Conservation (phyloP, 2,888 invertebrate species). For the Calameuta idolon region DNA sequence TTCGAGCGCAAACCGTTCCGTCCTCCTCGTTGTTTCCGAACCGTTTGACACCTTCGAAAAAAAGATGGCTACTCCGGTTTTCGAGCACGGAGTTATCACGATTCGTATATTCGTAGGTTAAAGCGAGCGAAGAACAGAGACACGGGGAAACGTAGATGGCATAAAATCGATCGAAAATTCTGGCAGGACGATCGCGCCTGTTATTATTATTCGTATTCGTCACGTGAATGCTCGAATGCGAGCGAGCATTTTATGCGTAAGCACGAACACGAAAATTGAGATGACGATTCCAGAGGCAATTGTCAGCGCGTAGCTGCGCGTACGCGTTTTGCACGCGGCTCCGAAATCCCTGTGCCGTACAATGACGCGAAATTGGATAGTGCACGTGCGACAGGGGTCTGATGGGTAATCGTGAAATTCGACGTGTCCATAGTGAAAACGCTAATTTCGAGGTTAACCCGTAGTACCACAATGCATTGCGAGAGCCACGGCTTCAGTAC, state of each 20-base stretch:
- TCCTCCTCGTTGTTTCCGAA: background rate
- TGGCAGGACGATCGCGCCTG: background rate
- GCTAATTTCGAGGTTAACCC: background rate
- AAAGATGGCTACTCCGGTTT: background rate
- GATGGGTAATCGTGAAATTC: background rate
- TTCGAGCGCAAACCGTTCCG: background rate
- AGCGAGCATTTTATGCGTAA: background rate
- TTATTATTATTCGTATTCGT: background rate
- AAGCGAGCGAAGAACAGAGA: background rate
- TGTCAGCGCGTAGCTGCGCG: background rate
- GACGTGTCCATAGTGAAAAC: background rate
- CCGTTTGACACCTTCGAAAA: constrained; percentile 7
- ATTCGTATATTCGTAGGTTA: background rate
- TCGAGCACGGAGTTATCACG: background rate
- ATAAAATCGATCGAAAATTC: background rate
- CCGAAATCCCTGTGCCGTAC: background rate
- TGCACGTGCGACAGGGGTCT: background rate
- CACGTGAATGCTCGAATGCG: background rate
- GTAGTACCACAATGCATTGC: background rate
- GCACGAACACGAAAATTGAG: background rate
- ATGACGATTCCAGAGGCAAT: background rate
- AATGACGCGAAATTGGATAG: background rate
- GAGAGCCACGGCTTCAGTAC: background rate
- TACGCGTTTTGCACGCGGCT: too few species aligned
- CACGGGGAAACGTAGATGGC: background rate